Evolutionary conservation across 1,140 invertebrate genomes (phyloP).

Genomic region (Matsumurasca onukii): DNA sequence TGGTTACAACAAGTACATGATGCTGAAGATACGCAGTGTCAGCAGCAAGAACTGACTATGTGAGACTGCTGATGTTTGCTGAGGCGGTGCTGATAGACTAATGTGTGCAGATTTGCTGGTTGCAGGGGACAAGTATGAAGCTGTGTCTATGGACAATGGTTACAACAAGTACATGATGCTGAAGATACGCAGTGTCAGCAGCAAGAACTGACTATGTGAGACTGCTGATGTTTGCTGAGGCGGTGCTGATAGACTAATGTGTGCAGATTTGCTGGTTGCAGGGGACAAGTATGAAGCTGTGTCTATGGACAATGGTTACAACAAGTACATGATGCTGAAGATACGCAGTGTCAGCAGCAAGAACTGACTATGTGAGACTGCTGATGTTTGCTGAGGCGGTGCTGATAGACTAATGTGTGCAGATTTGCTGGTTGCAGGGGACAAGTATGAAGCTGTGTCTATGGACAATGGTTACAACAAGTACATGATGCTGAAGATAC

Average conservation of each 20-base stretch:
- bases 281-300: constrained; percentile 85
- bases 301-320: constrained; percentile 77
- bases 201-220: constrained; percentile 88
- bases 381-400: constrained; percentile 72
- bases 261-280: constrained; percentile 50
- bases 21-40: constrained; percentile 80
- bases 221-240: constrained; percentile 91
- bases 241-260: constrained; percentile 3
- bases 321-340: constrained; percentile 85
- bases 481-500: constrained; percentile 86
- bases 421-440: constrained; percentile 59
- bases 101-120: constrained; percentile 42
- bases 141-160: constrained; percentile 71
- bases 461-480: constrained; percentile 81
- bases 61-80: too few species aligned
- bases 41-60: constrained; percentile 65
- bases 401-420: constrained; percentile 19
- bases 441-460: constrained; percentile 80
- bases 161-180: constrained; percentile 89
- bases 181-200: constrained; percentile 76
- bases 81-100: background rate
- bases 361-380: constrained; percentile 90
- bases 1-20: constrained; percentile 86
- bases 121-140: constrained; percentile 84
- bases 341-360: constrained; percentile 78